Evolutionary conservation across 2,797 vertebrate genomes (phyloP).

Genomic region (Pantherophis vulpinus): DNA sequence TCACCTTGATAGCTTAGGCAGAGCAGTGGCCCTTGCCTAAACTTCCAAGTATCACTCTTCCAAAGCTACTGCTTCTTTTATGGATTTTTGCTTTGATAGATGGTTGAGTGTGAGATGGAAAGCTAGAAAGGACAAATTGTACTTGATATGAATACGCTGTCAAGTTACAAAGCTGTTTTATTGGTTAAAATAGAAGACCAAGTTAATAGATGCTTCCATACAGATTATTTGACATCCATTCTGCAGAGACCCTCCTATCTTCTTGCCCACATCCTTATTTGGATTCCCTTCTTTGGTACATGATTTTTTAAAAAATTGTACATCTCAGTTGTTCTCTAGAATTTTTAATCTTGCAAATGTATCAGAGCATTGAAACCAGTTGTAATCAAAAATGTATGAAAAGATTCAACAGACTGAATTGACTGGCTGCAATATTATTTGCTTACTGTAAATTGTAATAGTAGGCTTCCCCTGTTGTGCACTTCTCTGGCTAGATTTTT

Average conservation of each 20-base stretch:
- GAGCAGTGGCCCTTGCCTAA: neutral
- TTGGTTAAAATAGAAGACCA: neutral
- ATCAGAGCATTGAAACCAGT: neutral
- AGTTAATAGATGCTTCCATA: too few relatives aligned
- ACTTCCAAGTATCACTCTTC: neutral
- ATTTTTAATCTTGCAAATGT: neutral
- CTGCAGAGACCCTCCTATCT: neutral
- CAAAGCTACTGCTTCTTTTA: neutral
- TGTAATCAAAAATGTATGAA: conserved; percentile 1
- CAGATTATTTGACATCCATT: neutral
- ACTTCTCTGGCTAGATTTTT: neutral
- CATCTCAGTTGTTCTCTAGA: neutral
- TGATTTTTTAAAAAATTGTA: neutral
- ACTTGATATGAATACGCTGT: too few relatives aligned
- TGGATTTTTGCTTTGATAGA: neutral
- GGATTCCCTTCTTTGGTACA: neutral
- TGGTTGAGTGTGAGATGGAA: neutral
- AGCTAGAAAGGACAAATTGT: neutral
- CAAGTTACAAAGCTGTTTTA: neutral
- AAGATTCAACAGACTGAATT: neutral
- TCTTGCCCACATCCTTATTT: neutral
- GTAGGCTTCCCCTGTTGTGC: neutral
- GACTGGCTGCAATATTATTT: neutral
- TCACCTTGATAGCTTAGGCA: neutral
- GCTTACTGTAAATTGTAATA: neutral